Evolutionary conservation across 2,888 invertebrate species (phyloP).

Genomic region (Hyposoter dolosus): DNA sequence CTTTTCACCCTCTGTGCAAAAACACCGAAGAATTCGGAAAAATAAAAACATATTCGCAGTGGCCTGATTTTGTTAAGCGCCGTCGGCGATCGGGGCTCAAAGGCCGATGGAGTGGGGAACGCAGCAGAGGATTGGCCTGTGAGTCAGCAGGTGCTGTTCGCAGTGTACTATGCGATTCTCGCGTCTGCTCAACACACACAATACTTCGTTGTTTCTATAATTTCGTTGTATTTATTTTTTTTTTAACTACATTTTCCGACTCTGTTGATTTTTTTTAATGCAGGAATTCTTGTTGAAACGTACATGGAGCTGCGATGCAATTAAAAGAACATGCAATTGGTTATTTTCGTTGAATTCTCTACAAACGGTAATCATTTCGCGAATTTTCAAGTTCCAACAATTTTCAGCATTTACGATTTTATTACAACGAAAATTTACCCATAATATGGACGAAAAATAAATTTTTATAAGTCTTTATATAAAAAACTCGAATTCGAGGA

Average conservation of each 20-base stretch:
- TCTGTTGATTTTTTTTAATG: not conserved
- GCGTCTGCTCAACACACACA: constrained; percentile 26
- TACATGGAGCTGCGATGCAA: not conserved
- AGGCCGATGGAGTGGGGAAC: constrained; percentile 3
- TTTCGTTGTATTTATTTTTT: constrained; percentile 14
- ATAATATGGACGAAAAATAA: no score
- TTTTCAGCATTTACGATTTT: not conserved
- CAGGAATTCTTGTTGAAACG: not conserved
- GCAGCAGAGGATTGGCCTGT: constrained; percentile 30
- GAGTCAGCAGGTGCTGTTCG: constrained; percentile 59
- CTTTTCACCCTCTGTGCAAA: not conserved
- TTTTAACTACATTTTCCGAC: not conserved
- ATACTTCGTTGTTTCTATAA: not conserved
- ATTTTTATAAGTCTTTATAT: no score
- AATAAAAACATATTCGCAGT: constrained; percentile 42
- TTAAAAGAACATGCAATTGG: not conserved
- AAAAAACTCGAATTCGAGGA: no score
- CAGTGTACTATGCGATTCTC: constrained; percentile 50
- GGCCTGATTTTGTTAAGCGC: constrained; percentile 50
- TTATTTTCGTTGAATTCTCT: not conserved
- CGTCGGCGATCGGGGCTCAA: constrained; percentile 45
- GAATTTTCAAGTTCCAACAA: not conserved
- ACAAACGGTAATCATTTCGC: not conserved
- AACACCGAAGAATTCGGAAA: constrained; percentile 45
- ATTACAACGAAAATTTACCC: not conserved